Base-by-base conservation (phyloP, 1,140 invertebrate genomes). In the Zaprionus gabonicus region DNA sequence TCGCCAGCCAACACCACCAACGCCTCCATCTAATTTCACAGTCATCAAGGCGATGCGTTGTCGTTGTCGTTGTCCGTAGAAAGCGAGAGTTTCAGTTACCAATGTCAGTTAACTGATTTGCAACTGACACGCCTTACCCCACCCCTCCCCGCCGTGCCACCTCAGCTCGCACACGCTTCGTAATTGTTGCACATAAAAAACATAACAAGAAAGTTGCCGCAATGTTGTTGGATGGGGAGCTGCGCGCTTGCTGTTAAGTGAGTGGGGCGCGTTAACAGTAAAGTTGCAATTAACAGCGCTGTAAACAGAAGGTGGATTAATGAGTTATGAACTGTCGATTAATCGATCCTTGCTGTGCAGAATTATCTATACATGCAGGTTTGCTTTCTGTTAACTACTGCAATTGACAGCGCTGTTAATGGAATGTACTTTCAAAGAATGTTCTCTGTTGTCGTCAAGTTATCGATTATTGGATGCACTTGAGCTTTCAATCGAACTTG, bases 1-100 rank as follows among this genome's bases (percentile, higher is more conserved):
- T 20, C 3, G 23, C 6, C 38, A n/a, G 57, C 34, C 46, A 63
- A 6, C 28, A 9, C 23, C 23, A 23, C 67, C 59, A 25, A 38
- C 62, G 15, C 70, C 53, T 55, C 3, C 59, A 67, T 51, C 81
- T 74, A 84, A 84, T 84, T 84, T 85, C 82, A 84, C 75, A 84
- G 81, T 78, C 81, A 84, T 84, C 81, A 85, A 84, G 56, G 55
- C 46, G 46, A 56, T 53, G 59, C 66, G 58, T 57, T 49, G 44
- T 55, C 67, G 27, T 27, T 27, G 27, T 27, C 28, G 59, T 58
- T 71, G 41, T 25, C 44, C n/a, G 78, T 78, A 84, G 81, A 84
- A 84, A 84, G 81, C 81, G 81, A 84, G 81, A 84, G 81, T 84
- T 75, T 85, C 82, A 71, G 80, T 84, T 84, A 74, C 82, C 76